A percentile compares a stretch with the other conserved stretches of the same genome.
These are phyloP conservation scores for Hippocampus guttulatus DNA, from an alignment of 2,113 vertebrate genomes.

Conservation along the genomic window DNA sequence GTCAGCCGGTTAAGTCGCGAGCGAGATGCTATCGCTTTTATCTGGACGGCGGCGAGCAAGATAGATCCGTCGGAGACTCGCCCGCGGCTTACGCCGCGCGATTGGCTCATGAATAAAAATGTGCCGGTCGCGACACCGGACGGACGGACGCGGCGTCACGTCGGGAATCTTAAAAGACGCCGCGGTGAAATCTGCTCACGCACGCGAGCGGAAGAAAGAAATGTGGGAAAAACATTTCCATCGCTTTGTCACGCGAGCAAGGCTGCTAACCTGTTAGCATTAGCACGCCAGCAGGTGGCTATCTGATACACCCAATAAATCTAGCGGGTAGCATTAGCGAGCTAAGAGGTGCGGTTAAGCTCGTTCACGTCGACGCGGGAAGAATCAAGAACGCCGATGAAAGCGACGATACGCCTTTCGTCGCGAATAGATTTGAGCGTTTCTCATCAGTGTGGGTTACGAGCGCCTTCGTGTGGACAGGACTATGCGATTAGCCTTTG, in stretches of 20 bases:
- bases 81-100: slow-evolving; percentile 7
- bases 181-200: not conserved
- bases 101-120: slow-evolving; percentile 57
- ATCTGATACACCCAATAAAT: not conserved
- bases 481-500: not conserved
- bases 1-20: slow-evolving; percentile 39
- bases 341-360: too few relatives aligned
- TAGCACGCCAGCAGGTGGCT: not conserved
- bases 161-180: not conserved
- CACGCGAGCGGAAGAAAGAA: not conserved
- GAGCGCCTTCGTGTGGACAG: too few relatives aligned
- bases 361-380: too few relatives aligned
- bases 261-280: not conserved
- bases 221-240: not conserved
- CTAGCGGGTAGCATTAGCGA: too few relatives aligned
- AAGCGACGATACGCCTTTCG: too few relatives aligned
- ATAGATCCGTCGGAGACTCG: slow-evolving; percentile 46
- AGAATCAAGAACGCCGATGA: too few relatives aligned
- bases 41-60: slow-evolving; percentile 42
- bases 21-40: slow-evolving; percentile 45
- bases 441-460: too few relatives aligned
- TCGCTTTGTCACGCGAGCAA: not conserved
- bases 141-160: not conserved
- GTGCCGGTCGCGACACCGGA: not conserved
- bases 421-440: too few relatives aligned